Percentiles rank a stretch among this genome's conserved stretches.
Conservation (phyloP, 2,797 vertebrate species). For the Zalophus californianus region DNA sequence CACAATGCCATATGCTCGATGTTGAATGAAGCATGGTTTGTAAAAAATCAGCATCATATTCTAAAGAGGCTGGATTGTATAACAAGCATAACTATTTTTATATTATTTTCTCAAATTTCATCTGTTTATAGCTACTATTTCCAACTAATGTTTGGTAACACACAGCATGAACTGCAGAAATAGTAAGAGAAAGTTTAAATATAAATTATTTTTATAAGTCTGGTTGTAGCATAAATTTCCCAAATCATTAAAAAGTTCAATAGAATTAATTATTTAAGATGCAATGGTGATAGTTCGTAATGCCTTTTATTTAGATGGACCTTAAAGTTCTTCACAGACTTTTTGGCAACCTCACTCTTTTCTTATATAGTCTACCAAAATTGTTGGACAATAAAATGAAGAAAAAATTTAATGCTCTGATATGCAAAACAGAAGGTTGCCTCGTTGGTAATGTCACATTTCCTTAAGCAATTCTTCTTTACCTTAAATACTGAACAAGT, state of each 20-base stretch:
- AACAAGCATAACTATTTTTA: conserved; percentile 57
- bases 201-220: conserved; percentile 54
- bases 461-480: conserved; percentile 38
- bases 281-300: not conserved
- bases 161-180: conserved; percentile 51
- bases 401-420: not conserved
- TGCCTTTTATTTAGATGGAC: not conserved
- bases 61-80: conserved; percentile 55
- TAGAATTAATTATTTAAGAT: conserved; percentile 63
- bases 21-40: conserved; percentile 26
- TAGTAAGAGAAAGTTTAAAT: conserved; percentile 57
- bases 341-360: not conserved
- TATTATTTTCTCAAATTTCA: conserved; percentile 67
- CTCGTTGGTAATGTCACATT: not conserved
- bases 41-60: conserved; percentile 47
- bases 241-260: conserved; percentile 30
- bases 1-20: conserved; percentile 45
- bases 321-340: conserved; percentile 35
- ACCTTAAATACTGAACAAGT: not conserved
- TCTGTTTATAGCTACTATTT: conserved; percentile 67
- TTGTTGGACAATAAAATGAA: not conserved
- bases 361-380: not conserved
- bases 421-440: not conserved
- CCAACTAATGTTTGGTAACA: conserved; percentile 21
- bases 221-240: conserved; percentile 39